These are phyloP conservation scores for Endotricha flammealis DNA, from an alignment of 2,888 invertebrate species.

Conservation along the genomic window DNA sequence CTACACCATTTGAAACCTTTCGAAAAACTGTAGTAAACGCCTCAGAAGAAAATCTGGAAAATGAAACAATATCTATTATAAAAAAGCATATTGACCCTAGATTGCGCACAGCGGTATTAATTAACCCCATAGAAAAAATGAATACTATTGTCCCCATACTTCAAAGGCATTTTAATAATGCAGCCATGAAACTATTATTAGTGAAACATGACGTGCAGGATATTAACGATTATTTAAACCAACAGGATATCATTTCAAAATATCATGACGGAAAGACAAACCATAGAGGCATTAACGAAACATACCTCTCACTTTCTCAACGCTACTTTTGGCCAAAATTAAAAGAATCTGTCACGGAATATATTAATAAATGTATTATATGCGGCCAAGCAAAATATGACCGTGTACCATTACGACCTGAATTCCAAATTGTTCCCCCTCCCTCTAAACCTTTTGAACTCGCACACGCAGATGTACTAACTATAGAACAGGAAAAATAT, in stretches of 20 bases:
- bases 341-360: constrained; percentile 23
- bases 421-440: constrained; percentile 18
- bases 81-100: constrained; percentile 28
- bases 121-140: constrained; percentile 19
- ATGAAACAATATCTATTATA: too few relatives aligned
- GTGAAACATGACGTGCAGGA: constrained; percentile 22
- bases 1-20: too few relatives aligned
- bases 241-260: constrained; percentile 24
- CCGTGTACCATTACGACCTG: constrained; percentile 16
- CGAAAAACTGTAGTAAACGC: too few relatives aligned
- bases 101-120: constrained; percentile 22
- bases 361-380: constrained; percentile 21
- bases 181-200: constrained; percentile 23
- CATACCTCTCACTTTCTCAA: constrained; percentile 19
- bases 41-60: too few relatives aligned
- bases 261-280: constrained; percentile 29
- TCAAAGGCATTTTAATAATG: constrained; percentile 21
- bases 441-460: constrained; percentile 21
- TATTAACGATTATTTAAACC: constrained; percentile 21
- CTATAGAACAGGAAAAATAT: constrained; percentile 20
- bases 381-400: constrained; percentile 26
- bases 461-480: constrained; percentile 22
- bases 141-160: constrained; percentile 21
- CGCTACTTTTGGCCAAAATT: constrained; percentile 27
- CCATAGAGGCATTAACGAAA: constrained; percentile 25